Evolutionary conservation across 2,113 vertebrate species (phyloP).

Genomic region (Castor canadensis): DNA sequence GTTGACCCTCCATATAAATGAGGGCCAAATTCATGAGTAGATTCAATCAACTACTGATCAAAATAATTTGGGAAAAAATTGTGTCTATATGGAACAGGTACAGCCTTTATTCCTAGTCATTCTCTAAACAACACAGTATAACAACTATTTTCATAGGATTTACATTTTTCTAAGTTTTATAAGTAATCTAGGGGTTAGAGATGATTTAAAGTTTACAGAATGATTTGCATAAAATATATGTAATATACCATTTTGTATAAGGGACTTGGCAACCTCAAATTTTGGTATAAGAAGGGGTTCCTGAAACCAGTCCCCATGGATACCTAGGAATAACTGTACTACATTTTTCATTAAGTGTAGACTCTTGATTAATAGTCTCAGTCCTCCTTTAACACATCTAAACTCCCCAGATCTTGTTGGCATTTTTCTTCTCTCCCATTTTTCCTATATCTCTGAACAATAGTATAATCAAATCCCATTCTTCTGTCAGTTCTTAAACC

Average conservation of each 20-base stretch:
- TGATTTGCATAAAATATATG: background rate
- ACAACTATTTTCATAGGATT: background rate
- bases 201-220: background rate
- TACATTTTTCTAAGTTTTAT: background rate
- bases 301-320: background rate
- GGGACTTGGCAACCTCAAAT: background rate
- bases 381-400: background rate
- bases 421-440: background rate
- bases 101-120: background rate
- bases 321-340: background rate
- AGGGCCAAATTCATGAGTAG: background rate
- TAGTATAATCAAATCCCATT: background rate
- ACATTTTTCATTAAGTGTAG: background rate
- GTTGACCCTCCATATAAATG: background rate
- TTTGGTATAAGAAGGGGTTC: background rate
- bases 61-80: background rate
- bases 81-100: background rate
- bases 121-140: background rate
- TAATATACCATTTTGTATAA: background rate
- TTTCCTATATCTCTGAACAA: background rate
- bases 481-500: background rate
- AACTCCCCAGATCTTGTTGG: background rate
- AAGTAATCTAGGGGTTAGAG: background rate
- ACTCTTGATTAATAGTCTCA: background rate
- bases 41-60: background rate